phyloP scores from a whole-genome alignment of 2,113 vertebrate genomes.

The Sander vitreus region DNA sequence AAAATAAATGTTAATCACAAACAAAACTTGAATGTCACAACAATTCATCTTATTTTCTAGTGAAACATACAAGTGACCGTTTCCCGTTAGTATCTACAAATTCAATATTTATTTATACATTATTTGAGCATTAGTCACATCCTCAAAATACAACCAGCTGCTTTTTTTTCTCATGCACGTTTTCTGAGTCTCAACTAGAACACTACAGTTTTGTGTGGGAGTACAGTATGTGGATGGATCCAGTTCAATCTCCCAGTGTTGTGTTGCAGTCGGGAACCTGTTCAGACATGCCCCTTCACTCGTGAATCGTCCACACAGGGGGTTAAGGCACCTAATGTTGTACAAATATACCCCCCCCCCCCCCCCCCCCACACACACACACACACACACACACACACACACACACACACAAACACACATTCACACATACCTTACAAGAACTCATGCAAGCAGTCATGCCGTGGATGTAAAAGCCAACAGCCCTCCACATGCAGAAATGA shows the following conservation, averaged over 20 bases:
- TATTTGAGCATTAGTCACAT: background rate
- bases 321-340: conserved; percentile 57
- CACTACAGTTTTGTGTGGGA: background rate
- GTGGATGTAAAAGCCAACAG: background rate
- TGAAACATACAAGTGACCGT: too few relatives aligned
- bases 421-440: conserved; percentile 10
- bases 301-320: conserved; percentile 50
- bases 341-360: background rate
- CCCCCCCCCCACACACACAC: background rate
- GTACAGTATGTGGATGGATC: conserved; percentile 3
- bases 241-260: conserved; percentile 17
- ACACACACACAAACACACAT: background rate
- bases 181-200: background rate
- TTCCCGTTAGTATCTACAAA: background rate
- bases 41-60: background rate
- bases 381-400: background rate
- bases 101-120: background rate
- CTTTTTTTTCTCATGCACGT: background rate
- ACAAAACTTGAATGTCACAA: background rate
- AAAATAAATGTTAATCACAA: background rate
- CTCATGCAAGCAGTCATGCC: conserved; percentile 17
- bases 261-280: conserved; percentile 48
- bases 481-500: background rate
- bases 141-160: background rate
- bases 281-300: conserved; percentile 63